phyloP scores from a whole-genome alignment of 2,888 invertebrate species.

The Doris montereyensis region DNA sequence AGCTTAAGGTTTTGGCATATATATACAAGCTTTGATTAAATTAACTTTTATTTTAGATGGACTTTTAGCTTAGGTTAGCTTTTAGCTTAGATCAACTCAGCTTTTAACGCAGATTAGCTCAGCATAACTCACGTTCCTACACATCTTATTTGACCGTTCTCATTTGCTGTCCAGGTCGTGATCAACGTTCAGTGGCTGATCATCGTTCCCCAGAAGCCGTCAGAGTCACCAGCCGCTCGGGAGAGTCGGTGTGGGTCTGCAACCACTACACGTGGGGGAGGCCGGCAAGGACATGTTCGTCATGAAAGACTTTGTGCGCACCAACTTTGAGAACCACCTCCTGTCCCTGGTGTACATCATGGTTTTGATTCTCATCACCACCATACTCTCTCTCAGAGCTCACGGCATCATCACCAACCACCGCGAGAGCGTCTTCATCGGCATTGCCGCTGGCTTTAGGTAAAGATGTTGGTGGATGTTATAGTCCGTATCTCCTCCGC shows the following conservation, averaged over 20 bases:
- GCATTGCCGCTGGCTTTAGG: constrained; percentile 85
- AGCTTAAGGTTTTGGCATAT: too few species aligned
- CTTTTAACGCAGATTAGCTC: too few species aligned
- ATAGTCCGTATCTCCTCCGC: too few species aligned
- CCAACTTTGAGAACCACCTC: constrained; percentile 76
- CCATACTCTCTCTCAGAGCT: constrained; percentile 84
- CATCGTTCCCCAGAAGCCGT: constrained; percentile 70
- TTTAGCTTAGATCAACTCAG: too few species aligned
- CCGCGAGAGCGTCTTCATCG: constrained; percentile 92
- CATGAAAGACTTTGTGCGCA: constrained; percentile 60
- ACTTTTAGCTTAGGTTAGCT: too few species aligned
- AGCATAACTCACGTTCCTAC: neutral
- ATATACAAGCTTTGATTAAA: too few species aligned
- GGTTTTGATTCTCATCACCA: constrained; percentile 87
- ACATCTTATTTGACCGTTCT: neutral
- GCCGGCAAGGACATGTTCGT: constrained; percentile 45
- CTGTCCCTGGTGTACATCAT: constrained; percentile 87
- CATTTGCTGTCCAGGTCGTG: constrained; percentile 53
- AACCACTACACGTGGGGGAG: constrained; percentile 67
- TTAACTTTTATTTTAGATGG: too few species aligned
- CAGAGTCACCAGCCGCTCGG: constrained; percentile 54
- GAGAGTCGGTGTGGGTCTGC: constrained; percentile 66
- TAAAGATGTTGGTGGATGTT: too few species aligned
- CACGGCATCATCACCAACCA: constrained; percentile 91
- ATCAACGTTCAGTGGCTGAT: constrained; percentile 73